Percentiles rank a stretch among this genome's conserved stretches.
These are phyloP conservation scores for Sula dactylatra DNA, from an alignment of 2,113 vertebrate genomes.

Conservation along the genomic window DNA sequence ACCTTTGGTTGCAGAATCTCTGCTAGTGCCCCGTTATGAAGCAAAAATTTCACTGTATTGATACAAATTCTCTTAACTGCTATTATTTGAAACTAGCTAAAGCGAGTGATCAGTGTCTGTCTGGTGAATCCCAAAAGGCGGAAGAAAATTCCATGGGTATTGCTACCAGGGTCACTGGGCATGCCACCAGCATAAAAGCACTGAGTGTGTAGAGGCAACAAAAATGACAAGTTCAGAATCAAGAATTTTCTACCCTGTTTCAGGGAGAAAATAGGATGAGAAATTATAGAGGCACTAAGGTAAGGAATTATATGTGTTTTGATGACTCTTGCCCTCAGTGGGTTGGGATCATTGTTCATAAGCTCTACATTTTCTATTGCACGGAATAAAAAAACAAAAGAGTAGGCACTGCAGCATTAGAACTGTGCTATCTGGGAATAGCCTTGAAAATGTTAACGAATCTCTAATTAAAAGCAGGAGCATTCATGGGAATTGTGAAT, in stretches of 20 bases:
- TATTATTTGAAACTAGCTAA: background rate
- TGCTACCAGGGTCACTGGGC: background rate
- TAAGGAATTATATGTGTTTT: background rate
- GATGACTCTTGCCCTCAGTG: background rate
- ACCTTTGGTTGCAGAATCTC: background rate
- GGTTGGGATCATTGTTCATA: background rate
- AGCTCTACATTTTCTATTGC: background rate
- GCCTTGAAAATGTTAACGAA: background rate
- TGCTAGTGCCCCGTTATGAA: background rate
- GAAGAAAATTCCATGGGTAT: background rate
- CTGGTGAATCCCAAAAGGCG: background rate
- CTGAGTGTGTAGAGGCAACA: background rate
- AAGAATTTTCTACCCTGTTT: background rate
- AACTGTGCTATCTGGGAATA: slow-evolving; percentile 11
- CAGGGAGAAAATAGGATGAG: background rate
- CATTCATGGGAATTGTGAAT: slow-evolving; percentile 30
- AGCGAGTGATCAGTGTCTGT: background rate
- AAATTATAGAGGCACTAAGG: background rate
- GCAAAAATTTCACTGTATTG: background rate
- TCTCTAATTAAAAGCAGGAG: slow-evolving; percentile 45
- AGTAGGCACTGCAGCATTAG: background rate
- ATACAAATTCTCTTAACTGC: background rate
- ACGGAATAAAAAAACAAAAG: background rate
- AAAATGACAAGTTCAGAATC: background rate
- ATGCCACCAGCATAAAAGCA: background rate